phyloP scores from a whole-genome alignment of 1,140 invertebrate genomes.

The Oscheius sp. region DNA sequence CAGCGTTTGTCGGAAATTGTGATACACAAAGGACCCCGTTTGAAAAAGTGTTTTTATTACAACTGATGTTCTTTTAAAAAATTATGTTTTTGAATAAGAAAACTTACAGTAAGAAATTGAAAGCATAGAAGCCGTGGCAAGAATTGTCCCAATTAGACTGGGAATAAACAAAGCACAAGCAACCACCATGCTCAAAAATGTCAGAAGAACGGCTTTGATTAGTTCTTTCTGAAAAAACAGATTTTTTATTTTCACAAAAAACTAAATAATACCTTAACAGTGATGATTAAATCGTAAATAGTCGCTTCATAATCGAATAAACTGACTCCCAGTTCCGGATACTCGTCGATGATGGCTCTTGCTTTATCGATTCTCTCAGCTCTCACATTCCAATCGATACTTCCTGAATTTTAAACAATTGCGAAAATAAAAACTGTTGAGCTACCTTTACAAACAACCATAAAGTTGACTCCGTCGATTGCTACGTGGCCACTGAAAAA shows the following conservation, averaged over 20 bases:
- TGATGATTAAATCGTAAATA: conserved; percentile 33
- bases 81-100: not conserved
- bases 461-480: conserved; percentile 23
- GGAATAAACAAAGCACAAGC: conserved; percentile 34
- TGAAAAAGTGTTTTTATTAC: no score
- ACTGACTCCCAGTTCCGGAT: conserved; percentile 16
- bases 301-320: conserved; percentile 35
- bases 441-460: conserved; percentile 22
- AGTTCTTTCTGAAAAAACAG: conserved; percentile 21
- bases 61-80: no score
- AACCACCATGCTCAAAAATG: conserved; percentile 31
- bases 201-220: conserved; percentile 26
- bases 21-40: no score
- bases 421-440: not conserved
- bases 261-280: conserved; percentile 20
- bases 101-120: conserved; percentile 33
- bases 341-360: conserved; percentile 22
- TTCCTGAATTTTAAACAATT: not conserved
- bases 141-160: conserved; percentile 12
- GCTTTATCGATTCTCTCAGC: conserved; percentile 19
- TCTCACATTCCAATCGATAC: conserved; percentile 17
- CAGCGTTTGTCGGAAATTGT: no score
- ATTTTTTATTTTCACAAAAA: not conserved
- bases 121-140: conserved; percentile 26
- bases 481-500: conserved; percentile 14